Evolutionary conservation across 1,140 invertebrate genomes (phyloP), one percentile per base, ranked within the genome.

Genomic region (Drosophila arawakana): DNA sequence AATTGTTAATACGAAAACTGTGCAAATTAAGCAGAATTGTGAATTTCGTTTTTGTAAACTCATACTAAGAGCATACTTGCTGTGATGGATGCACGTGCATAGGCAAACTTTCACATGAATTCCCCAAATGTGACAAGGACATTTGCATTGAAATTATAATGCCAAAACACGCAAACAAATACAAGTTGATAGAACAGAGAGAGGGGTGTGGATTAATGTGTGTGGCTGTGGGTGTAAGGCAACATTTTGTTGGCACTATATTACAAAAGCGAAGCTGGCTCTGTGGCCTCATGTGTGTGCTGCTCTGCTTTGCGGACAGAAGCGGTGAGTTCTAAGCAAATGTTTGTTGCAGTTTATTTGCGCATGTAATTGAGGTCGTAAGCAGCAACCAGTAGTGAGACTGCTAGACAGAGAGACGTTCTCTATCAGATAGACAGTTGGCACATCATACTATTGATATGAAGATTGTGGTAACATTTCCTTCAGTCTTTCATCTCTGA

Each of bases 311-410:
- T 37, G 47, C 21, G 39, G 60, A 55, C 47, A 61, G 70, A 52
- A 63, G 78, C 68, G 76, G 68, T 58, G 77, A 83, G 83, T 83
- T 74, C 83, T 86, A 21, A 46, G 76, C 77, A 88, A 86, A 88
- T 88, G 80, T 83, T 88, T 83, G 84, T 89, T 88, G 84, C 84
- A 88, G 66, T 89, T 83, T 88, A 83, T 88, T 88, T 88, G 83
- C 84, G 59, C 66, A 89, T 78, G 80, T 88, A 88, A 88, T 88
- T 88, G 83, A 86, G 83, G 84, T 83, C 76, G 73, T 78, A 83
- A 83, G 83, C 76, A 86, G 79, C 73, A 80, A 63, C 71, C 60
- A 71, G 44, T 34, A 46, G 25, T 44, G 37, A 30, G 9, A 7
- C 30, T 52, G 35, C 61, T 39, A 70, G 39, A 46, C 46, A 46